Percentiles rank a stretch among this genome's conserved stretches.
phyloP scores from a whole-genome alignment of 2,888 invertebrate genomes.

The Empis livida region DNA sequence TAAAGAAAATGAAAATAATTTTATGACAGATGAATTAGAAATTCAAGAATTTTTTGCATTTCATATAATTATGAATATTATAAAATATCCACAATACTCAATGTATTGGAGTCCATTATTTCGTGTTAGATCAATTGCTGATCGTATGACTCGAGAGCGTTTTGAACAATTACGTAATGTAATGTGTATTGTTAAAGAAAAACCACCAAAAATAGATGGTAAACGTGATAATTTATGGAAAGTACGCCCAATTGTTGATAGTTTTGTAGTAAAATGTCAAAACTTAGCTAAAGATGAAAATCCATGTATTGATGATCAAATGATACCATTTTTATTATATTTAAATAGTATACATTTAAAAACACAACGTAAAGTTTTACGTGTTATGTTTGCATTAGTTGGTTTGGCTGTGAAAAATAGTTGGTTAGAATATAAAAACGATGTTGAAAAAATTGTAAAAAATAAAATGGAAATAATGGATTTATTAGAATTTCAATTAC shows the following conservation, averaged over 20 bases:
- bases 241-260: background rate
- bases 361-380: background rate
- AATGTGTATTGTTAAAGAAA: background rate
- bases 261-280: constrained; percentile 1
- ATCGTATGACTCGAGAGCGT: background rate
- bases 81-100: background rate
- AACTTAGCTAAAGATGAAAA: background rate
- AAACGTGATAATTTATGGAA: background rate
- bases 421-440: background rate
- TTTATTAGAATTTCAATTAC: background rate
- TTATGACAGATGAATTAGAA: background rate
- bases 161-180: background rate
- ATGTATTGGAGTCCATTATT: constrained; percentile 1
- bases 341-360: background rate
- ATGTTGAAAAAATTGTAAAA: background rate
- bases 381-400: background rate
- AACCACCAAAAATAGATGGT: background rate
- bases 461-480: background rate
- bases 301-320: background rate
- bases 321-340: background rate
- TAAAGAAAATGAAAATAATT: background rate
- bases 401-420: constrained; percentile 1
- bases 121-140: background rate
- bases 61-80: background rate
- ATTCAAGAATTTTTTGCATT: background rate